phyloP scores from a whole-genome alignment of 2,113 vertebrate species.

The Nothocercus julius region DNA sequence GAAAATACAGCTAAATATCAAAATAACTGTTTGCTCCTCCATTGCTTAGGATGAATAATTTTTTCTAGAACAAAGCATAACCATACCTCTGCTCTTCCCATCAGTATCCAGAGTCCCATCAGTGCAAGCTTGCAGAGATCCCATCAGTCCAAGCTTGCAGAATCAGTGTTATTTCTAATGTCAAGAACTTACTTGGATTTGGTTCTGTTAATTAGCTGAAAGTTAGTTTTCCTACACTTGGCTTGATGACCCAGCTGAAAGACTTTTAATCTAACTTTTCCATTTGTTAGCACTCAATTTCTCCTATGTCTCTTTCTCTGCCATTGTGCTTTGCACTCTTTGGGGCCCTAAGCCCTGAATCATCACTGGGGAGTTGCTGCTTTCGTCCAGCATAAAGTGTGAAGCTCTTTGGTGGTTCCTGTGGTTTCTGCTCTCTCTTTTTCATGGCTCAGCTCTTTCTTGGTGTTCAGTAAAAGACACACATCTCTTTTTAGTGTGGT shows the following conservation, averaged over 20 bases:
- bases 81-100: background rate
- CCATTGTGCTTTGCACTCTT: background rate
- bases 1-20: background rate
- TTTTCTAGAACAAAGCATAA: background rate
- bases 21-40: background rate
- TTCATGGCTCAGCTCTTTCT: conserved; percentile 17
- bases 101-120: background rate
- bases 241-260: background rate
- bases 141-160: too few species aligned
- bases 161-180: background rate
- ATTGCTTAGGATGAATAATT: background rate
- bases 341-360: background rate
- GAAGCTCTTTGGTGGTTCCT: background rate
- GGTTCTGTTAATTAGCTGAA: background rate
- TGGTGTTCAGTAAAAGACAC: conserved; percentile 14
- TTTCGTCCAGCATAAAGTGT: background rate
- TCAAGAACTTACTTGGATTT: background rate
- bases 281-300: accelerated
- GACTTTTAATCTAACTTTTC: background rate
- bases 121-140: background rate
- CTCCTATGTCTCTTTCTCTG: background rate
- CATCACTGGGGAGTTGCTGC: background rate
- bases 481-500: background rate
- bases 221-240: background rate
- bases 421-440: conserved; percentile 34